A percentile compares a stretch with the other conserved stretches of the same genome.
phyloP scores from a whole-genome alignment of 2,113 vertebrate species.

The Collichthys lucidus region DNA sequence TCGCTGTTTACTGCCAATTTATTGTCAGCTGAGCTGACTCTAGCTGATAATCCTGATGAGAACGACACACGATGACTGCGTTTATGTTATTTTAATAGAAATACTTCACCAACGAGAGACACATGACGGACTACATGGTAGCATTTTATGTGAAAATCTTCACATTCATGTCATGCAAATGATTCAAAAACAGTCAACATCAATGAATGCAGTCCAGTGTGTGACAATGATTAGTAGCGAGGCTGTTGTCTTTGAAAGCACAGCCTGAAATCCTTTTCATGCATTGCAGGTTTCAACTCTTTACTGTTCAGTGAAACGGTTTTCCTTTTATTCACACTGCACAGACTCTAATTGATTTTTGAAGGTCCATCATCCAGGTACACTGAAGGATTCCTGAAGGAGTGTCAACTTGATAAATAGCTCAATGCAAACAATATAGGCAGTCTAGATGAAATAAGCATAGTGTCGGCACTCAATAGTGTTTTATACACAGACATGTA shows the following conservation, averaged over 20 bases:
- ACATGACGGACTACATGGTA: too few species aligned
- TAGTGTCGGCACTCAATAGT: neutral
- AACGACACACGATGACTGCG: too few species aligned
- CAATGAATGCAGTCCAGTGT: neutral
- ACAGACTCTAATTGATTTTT: neutral
- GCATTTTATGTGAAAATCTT: too few species aligned
- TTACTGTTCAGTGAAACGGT: neutral
- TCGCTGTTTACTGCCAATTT: too few species aligned
- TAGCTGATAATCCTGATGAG: too few species aligned
- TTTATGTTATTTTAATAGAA: too few species aligned
- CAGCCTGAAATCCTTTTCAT: neutral
- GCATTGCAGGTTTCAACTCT: neutral
- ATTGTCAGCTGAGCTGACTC: too few species aligned
- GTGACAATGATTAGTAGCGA: neutral
- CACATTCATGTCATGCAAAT: neutral
- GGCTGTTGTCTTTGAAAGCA: neutral
- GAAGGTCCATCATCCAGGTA: neutral
- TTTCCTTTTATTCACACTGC: neutral
- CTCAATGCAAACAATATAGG: neutral
- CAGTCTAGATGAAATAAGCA: neutral
- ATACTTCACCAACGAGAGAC: too few species aligned
- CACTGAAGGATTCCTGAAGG: neutral
- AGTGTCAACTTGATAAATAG: neutral
- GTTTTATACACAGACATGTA: too few species aligned
- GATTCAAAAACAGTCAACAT: neutral